Conservation (phyloP, 2,797 vertebrate genomes). For the Ispidina lecontei region DNA sequence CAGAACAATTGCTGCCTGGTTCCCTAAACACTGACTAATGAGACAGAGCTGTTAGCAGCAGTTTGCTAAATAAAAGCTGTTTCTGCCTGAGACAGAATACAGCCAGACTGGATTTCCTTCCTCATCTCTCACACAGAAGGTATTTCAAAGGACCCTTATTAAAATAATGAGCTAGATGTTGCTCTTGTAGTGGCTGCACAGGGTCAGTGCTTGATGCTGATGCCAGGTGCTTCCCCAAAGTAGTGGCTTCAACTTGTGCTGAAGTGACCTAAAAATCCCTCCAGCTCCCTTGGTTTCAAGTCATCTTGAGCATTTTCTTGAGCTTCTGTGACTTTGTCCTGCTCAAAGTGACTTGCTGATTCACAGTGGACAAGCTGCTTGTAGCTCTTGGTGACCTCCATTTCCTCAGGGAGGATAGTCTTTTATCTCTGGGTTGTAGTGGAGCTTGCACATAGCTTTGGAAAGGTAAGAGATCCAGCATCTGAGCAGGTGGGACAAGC, state of each 20-base stretch:
- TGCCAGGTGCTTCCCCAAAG: neutral
- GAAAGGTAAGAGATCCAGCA: neutral
- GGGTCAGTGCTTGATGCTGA: constrained; percentile 16
- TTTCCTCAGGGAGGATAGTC: neutral
- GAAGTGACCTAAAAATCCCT: neutral
- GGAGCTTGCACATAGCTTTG: neutral
- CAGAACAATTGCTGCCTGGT: constrained; percentile 63
- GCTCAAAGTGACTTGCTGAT: neutral
- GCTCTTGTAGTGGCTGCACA: neutral
- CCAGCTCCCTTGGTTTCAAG: neutral
- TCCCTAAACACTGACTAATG: constrained; percentile 63
- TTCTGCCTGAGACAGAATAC: constrained; percentile 47
- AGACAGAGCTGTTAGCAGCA: constrained; percentile 65
- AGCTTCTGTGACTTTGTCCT: neutral
- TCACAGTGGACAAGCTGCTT: neutral
- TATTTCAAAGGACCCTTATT: constrained; percentile 40
- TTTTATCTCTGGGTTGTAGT: neutral
- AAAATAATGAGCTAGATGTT: constrained; percentile 36
- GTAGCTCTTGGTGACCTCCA: neutral
- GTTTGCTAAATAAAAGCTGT: constrained; percentile 60
- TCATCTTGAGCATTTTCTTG: neutral
- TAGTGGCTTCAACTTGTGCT: neutral
- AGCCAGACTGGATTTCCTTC: constrained; percentile 52
- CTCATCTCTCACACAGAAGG: constrained; percentile 11
- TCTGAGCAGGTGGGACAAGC: neutral